Evolutionary conservation across 1,140 invertebrate genomes (phyloP), one percentile per base, ranked within the genome.

Genomic region (Drosophila elegans): DNA sequence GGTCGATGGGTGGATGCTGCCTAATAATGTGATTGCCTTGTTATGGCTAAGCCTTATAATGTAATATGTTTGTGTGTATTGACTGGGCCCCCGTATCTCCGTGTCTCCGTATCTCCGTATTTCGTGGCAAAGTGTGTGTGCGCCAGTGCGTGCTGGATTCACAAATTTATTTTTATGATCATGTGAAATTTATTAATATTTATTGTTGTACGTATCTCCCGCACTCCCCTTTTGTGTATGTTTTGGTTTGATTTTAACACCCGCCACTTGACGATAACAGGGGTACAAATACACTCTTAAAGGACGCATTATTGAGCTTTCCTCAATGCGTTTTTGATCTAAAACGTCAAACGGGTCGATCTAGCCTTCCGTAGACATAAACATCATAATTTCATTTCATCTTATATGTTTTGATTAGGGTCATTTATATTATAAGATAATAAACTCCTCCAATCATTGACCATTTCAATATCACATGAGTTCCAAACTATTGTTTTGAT

Each of bases 111-210:
- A 56, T 56, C 59, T 71, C 16, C 1, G 29, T 32, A 32, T 32
- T 1, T 32, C 29, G 29, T 32, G 29, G 29, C 29, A 32, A 32
- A 7, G 45, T 75, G 68, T 52, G 61, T 36, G 59, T 69, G 59
- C 44, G 45, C 59, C 64, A 67, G 61, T 79, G 61, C 60, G 82
- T 76, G 80, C 74, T 82, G 76, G 83, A 88, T 88, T 89, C 84
- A 89, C 84, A 88, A 88, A 89, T 88, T 88, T 83, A 88, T 88
- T 88, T 88, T 88, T 88, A 88, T 89, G 84, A 89, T 88, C 84
- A 88, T 88, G 84, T 89, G 84, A 88, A 88, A 88, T 88, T 88
- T 88, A 88, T 88, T 89, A 88, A 88, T 88, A 88, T 88, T 88
- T 88, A 88, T 88, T 88, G 84, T 88, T 78, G 84, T 89, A 88